A percentile compares a stretch with the other conserved stretches of the same genome.
phyloP scores from a whole-genome alignment of 2,113 vertebrate genomes.

The Pteruthius melanotis region DNA sequence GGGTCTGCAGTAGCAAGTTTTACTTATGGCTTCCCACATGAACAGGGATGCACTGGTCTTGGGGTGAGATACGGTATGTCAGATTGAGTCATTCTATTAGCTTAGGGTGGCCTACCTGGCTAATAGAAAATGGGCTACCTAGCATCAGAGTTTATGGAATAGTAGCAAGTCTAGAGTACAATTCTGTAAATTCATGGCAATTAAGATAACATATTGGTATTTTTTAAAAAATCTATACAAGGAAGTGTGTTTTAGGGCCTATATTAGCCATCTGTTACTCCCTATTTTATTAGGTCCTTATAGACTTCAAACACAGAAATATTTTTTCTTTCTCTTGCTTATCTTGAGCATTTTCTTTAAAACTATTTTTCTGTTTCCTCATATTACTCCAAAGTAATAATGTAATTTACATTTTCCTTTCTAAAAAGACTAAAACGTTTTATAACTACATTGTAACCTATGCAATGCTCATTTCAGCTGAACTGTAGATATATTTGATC shows the following conservation, averaged over 20 bases:
- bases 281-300: neutral
- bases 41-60: neutral
- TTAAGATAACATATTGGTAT: neutral
- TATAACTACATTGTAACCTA: neutral
- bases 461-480: neutral
- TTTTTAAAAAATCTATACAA: neutral
- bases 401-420: neutral
- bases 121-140: neutral
- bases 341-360: neutral
- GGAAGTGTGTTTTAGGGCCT: neutral
- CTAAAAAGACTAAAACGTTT: neutral
- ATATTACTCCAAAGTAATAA: neutral
- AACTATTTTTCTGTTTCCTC: neutral
- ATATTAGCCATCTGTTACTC: neutral
- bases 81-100: neutral
- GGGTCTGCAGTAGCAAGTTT: neutral
- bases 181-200: neutral
- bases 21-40: accelerated
- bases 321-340: neutral
- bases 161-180: neutral
- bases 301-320: neutral
- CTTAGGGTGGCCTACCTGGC: neutral
- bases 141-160: neutral
- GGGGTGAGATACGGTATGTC: neutral
- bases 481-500: neutral